Percentiles rank a stretch among this genome's conserved stretches.
Conservation (phyloP, 2,888 invertebrate species). For the Zonitis immaculata region DNA sequence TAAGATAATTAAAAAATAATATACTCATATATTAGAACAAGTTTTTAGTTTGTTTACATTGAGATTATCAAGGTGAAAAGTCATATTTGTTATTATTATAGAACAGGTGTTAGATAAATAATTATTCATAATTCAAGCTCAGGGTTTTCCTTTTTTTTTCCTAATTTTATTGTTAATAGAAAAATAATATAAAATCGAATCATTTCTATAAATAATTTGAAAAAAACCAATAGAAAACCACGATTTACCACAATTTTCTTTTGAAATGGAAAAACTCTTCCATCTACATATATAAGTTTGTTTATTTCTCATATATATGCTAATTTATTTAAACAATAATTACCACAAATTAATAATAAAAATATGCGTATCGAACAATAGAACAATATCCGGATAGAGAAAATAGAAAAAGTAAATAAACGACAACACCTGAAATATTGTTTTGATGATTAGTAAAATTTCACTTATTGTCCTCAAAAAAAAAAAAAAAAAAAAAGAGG, state of each 20-base stretch:
- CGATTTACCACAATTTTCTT: too few relatives aligned
- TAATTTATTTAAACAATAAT: background rate
- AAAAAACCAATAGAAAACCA: background rate
- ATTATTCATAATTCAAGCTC: background rate
- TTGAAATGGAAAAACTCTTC: too few relatives aligned
- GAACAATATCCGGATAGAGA: background rate
- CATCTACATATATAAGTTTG: too few relatives aligned
- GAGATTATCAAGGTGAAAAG: background rate
- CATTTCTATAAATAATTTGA: background rate
- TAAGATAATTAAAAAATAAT: background rate
- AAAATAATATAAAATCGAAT: background rate
- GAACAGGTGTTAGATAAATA: background rate
- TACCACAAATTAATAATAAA: background rate
- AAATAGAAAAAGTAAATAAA: background rate
- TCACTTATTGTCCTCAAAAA: slow-evolving; percentile 1
- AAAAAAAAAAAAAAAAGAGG: too few relatives aligned
- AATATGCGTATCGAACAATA: background rate
- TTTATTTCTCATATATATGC: background rate
- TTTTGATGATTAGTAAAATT: background rate
- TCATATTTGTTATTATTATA: background rate
- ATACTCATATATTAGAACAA: too few relatives aligned
- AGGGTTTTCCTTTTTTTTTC: background rate
- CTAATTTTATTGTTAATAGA: too few relatives aligned
- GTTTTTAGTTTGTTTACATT: background rate
- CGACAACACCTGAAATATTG: background rate